Evolutionary conservation across 2,797 vertebrate genomes (phyloP).

Genomic region (Iguana delicatissima): DNA sequence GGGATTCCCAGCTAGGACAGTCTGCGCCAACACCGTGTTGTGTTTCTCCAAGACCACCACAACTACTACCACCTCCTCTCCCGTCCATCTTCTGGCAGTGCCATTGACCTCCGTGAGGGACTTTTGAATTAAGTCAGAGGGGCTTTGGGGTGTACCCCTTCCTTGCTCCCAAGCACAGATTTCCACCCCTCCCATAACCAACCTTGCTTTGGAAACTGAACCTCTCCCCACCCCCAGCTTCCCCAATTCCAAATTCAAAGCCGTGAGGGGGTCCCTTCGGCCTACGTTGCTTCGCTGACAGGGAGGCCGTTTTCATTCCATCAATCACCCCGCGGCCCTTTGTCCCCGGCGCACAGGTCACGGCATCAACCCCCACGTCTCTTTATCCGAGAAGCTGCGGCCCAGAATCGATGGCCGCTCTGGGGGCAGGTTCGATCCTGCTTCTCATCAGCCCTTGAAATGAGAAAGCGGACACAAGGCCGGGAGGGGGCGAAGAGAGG

Average conservation of each 20-base stretch:
- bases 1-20: neutral
- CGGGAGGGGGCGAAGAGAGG: neutral
- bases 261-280: neutral
- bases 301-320: neutral
- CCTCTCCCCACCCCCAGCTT: neutral
- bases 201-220: neutral
- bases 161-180: too few relatives aligned
- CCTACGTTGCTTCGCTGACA: too few relatives aligned
- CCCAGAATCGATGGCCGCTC: conserved; percentile 29
- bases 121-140: neutral
- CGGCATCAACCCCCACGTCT: conserved; percentile 11
- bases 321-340: conserved; percentile 19
- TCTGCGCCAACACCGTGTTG: neutral
- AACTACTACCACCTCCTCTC: neutral
- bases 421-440: conserved; percentile 21
- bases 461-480: neutral
- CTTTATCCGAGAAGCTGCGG: conserved; percentile 6
- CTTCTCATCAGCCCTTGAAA: neutral
- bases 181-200: neutral
- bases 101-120: neutral
- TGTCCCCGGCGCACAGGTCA: conserved; percentile 19
- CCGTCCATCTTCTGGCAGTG: accelerated
- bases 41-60: neutral
- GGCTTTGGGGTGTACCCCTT: neutral
- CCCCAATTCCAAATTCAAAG: neutral